phyloP scores from a whole-genome alignment of 2,888 invertebrate species.

The Anticlea derivata region DNA sequence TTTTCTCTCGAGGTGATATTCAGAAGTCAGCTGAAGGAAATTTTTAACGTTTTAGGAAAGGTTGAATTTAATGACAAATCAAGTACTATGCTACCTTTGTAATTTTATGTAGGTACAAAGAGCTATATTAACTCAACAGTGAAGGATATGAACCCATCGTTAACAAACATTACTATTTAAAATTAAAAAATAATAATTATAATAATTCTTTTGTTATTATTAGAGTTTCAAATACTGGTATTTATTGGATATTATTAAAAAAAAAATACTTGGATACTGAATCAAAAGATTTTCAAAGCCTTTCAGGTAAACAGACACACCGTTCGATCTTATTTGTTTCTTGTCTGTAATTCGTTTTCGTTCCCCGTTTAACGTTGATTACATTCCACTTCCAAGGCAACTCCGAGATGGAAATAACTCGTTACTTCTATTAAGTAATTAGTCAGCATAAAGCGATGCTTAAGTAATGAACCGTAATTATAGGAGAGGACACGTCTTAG shows the following conservation, averaged over 20 bases:
- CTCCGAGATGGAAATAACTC: constrained; percentile 73
- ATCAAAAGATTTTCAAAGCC: background rate
- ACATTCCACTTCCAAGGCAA: constrained; percentile 60
- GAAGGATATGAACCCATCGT: too few relatives aligned
- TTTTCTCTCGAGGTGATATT: constrained; percentile 62
- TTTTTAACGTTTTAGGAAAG: constrained; percentile 26
- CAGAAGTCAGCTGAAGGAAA: constrained; percentile 35
- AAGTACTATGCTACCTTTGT: background rate
- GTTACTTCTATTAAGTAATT: constrained; percentile 83
- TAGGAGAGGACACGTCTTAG: constrained; percentile 81
- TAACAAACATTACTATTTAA: too few relatives aligned
- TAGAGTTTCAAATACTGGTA: too few relatives aligned
- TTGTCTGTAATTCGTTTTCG: constrained; percentile 64
- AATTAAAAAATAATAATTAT: too few relatives aligned
- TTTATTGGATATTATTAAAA: too few relatives aligned
- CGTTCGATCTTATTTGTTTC: constrained; percentile 66
- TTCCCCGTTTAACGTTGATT: constrained; percentile 73
- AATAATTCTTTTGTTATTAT: too few relatives aligned
- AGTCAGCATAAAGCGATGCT: constrained; percentile 81
- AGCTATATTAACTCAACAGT: too few relatives aligned
- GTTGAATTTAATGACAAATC: constrained; percentile 2
- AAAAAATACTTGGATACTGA: too few relatives aligned
- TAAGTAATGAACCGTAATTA: constrained; percentile 83
- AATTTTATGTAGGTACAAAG: too few relatives aligned
- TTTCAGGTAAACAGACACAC: constrained; percentile 41